phyloP scores from a whole-genome alignment of 2,113 vertebrate genomes.

The Microtus montanus region DNA sequence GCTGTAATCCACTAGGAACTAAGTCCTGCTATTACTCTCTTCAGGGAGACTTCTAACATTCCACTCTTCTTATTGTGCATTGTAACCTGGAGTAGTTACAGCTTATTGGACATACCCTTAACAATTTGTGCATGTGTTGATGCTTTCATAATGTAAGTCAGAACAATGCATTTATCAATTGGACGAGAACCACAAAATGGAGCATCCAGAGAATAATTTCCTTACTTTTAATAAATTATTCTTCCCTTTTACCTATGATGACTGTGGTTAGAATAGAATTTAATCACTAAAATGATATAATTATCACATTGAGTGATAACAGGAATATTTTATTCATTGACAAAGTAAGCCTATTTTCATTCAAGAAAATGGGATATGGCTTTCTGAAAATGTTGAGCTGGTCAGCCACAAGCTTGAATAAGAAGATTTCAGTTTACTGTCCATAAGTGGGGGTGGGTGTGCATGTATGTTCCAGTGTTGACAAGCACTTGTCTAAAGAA shows the following conservation, averaged over 20 bases:
- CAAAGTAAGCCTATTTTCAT: background rate
- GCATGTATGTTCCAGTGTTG: background rate
- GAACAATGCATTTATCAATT: conserved; percentile 26
- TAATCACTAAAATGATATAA: conserved; percentile 42
- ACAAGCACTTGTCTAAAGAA: conserved; percentile 14
- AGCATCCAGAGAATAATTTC: background rate
- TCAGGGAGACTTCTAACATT: conserved; percentile 75
- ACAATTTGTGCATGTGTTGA: conserved; percentile 45
- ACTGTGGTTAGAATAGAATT: background rate
- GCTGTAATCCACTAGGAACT: conserved; percentile 74
- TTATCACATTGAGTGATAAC: background rate
- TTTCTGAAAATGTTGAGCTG: background rate
- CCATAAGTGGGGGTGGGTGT: background rate
- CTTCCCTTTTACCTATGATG: background rate
- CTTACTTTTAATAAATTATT: conserved; percentile 21
- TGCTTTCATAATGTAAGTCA: conserved; percentile 45
- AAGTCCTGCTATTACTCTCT: conserved; percentile 75
- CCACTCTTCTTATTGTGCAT: conserved; percentile 69
- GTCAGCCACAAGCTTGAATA: background rate
- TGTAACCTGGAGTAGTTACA: conserved; percentile 67
- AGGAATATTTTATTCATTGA: background rate
- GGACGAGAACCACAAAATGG: background rate
- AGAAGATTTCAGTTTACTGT: background rate
- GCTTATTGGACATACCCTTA: conserved; percentile 63
- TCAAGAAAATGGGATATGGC: background rate